These are phyloP conservation scores for Empis stercorea DNA, from an alignment of 2,888 invertebrate genomes.

Conservation along the genomic window DNA sequence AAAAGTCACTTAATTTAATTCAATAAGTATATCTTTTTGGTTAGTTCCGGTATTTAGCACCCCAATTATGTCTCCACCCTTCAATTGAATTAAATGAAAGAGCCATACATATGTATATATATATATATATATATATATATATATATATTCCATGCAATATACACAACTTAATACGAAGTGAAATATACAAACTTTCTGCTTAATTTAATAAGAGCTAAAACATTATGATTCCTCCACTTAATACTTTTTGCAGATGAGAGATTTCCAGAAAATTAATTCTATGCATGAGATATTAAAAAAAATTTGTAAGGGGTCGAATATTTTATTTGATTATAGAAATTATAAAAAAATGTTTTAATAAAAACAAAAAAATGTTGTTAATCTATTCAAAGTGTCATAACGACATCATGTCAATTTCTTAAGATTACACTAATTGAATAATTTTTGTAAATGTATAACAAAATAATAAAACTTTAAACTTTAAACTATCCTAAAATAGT, in stretches of 20 bases:
- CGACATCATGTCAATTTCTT: too few species aligned
- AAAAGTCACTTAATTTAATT: constrained; percentile 1
- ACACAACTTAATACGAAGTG: not conserved
- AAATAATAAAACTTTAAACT: too few species aligned
- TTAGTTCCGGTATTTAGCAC: constrained; percentile 9
- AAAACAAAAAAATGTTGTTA: too few species aligned
- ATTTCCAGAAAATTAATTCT: not conserved
- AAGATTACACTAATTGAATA: too few species aligned
- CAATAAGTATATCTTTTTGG: constrained; percentile 3
- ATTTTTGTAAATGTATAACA: too few species aligned
- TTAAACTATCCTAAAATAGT: too few species aligned
- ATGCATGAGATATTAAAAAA: not conserved
- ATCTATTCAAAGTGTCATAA: too few species aligned
- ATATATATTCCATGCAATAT: not conserved
- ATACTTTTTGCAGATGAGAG: not conserved
- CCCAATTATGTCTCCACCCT: not conserved
- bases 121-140: too few species aligned
- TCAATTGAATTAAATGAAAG: not conserved
- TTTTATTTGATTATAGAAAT: not conserved
- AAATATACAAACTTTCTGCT: constrained; percentile 1
- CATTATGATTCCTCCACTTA: constrained; percentile 8
- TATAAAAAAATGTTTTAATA: too few species aligned
- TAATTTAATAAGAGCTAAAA: constrained; percentile 8
- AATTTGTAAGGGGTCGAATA: not conserved
- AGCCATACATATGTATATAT: too few species aligned